Percentiles rank a stretch among this genome's conserved stretches.
phyloP scores from a whole-genome alignment of 2,797 vertebrate species.

The Takifugu rubripes region DNA sequence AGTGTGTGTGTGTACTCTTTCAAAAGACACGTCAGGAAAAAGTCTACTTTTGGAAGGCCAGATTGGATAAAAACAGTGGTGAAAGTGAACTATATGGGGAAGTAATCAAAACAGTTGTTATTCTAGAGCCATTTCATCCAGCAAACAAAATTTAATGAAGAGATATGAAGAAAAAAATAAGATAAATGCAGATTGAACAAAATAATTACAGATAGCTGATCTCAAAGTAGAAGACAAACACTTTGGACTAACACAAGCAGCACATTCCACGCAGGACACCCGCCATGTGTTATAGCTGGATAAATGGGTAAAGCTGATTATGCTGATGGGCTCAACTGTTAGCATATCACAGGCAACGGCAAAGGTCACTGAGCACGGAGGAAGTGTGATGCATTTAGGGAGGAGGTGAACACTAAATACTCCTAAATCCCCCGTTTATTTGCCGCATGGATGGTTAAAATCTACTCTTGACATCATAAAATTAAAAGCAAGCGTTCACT shows the following conservation, averaged over 20 bases:
- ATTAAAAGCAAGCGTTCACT: conserved; percentile 92
- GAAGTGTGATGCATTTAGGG: conserved; percentile 88
- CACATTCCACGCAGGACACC: conserved; percentile 37
- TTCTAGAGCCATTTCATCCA: background rate
- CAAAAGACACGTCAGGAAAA: background rate
- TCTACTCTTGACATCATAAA: conserved; percentile 97
- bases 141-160: too few species aligned
- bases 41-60: too few species aligned
- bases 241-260: conserved; percentile 47
- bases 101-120: background rate
- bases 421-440: conserved; percentile 95
- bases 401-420: conserved; percentile 99
- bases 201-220: too few species aligned
- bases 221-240: conserved; percentile 17
- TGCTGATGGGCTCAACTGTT: conserved; percentile 62
- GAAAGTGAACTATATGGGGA: too few species aligned
- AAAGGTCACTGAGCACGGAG: conserved; percentile 79
- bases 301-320: conserved; percentile 50
- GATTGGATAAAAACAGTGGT: too few species aligned
- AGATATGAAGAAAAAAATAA: too few species aligned
- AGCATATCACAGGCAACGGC: conserved; percentile 66
- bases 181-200: conserved; percentile 11
- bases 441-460: conserved; percentile 97
- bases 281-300: conserved; percentile 34
- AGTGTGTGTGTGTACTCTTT: background rate